Base-by-base conservation (phyloP, 2,797 vertebrate genomes). In the Lycodopsis pacificus region DNA sequence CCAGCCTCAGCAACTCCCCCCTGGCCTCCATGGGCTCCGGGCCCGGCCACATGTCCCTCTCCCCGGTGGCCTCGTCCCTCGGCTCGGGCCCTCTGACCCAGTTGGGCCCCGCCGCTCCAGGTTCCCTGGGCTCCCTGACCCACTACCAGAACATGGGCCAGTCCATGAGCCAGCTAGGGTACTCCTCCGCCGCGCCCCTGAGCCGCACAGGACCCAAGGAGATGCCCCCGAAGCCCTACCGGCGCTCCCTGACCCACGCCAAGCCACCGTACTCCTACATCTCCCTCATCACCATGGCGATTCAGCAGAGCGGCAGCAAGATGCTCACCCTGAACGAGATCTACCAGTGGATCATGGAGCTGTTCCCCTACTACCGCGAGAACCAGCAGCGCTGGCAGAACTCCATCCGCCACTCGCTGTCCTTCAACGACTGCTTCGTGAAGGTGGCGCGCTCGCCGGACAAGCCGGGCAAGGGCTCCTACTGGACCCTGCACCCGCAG, bases 331-430 rank as follows among this genome's bases (percentile, higher is more conserved):
- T 97, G 59, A 97, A 97, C 0, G 97, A 97, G 93, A 97, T 97
- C 91, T 97, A 97, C 93, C 97, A 97, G 86, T 97, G 97, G 97
- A 97, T 97, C 94, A 97, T 97, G 97, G 97, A 97, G 90, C 94
- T 97, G 82, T 97, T 97, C 90, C 97, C 97, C 0, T 97, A 97
- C 89, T 97, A 97, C 85, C 95, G 97, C 0, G 96, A 97, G 90
- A 97, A 97, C 94, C 97, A 97, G 91, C 97, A 97, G 85, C 95
- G 97, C 56, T 97, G 97, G 97, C 97, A 97, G 91, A 97, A 97
- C 92, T 97, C 96, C 80, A 97, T 97, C 85, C 96, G 97, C 79
- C 97, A 97, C 88, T 97, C 97, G 0, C 95, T 97, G 9, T 97
- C 97, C 73, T 98, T 98, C 94, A 98, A 98, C 9, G 97, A 97